Evolutionary conservation across 1,140 invertebrate species (phyloP), one percentile per base, ranked within the genome.

Genomic region (Euglossa dilemma): DNA sequence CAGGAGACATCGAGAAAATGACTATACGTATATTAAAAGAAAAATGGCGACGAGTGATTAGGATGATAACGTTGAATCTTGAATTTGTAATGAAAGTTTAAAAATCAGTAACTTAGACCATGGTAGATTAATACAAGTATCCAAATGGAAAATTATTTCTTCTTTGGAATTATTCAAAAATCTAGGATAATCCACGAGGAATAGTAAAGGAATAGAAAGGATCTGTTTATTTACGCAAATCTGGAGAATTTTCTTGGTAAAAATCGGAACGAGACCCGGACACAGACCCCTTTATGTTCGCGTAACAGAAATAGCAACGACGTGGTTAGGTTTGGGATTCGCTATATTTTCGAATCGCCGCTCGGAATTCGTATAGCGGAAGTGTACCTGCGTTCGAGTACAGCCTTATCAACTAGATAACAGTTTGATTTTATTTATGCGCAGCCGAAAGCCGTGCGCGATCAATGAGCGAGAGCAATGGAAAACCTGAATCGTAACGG

Each of bases 281-380:
- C 66, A 79, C 56, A 79, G 77, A 23, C 64, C 72, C 6, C 61
- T 71, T 72, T 75, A 81, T 66, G 43, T 47, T 23, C 52, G 72
- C 63, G 72, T n/a, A 81, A 81, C 59, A 67, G 67, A 81, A 81
- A 76, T 81, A 81, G 80, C 23, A 25, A 14, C 52, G 25, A 18
- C 25, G 43, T 11, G 61, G 47, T 23, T 64, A 18, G 18, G 8
- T 43, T 52, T 36, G 16, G 71, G 18, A 81, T 64, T 20, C 50
- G 25, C 63, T 50, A 36, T 67, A 81, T 81, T 81, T 67, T 67
- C 25, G 61, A 76, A 57, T 81, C 72, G 25, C 20, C 25, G 52
- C 52, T 43, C 54, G 25, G 76, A 76, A 81, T 81, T 81, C 72
- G 47, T 78, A 78, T 70, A 70, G 20, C 80, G 56, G 56, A 83